These are phyloP conservation scores for Zaprionus lachaisei DNA, from an alignment of 1,140 invertebrate species.

Conservation along the genomic window DNA sequence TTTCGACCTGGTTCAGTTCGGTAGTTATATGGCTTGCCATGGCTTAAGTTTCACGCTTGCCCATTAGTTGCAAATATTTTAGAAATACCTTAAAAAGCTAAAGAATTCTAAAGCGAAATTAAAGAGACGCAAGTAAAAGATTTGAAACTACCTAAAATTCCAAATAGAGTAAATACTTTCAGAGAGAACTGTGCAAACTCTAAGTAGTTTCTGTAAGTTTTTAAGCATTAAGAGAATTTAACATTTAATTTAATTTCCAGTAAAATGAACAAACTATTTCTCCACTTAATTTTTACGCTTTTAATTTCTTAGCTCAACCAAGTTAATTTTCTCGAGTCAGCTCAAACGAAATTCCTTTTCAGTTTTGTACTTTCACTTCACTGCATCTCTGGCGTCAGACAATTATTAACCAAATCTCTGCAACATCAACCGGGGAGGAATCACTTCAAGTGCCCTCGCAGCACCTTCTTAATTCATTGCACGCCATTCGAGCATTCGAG, in stretches of 20 bases:
- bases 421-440: constrained; percentile 8
- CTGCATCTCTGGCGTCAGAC: constrained; percentile 14
- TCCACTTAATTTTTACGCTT: neutral
- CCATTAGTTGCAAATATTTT: neutral
- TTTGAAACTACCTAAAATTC: neutral
- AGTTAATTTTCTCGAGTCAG: constrained; percentile 7
- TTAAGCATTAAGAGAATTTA: neutral
- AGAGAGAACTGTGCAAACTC: neutral
- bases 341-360: constrained; percentile 25
- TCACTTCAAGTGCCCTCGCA: constrained; percentile 31
- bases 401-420: constrained; percentile 40
- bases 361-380: constrained; percentile 16
- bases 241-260: neutral
- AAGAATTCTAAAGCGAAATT: neutral
- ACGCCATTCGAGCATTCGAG: constrained; percentile 26
- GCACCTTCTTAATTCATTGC: constrained; percentile 23
- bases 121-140: neutral
- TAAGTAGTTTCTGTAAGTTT: neutral
- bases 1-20: constrained; percentile 69
- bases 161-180: neutral
- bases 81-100: neutral
- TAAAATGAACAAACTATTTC: neutral
- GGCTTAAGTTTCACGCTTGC: constrained; percentile 30
- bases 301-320: neutral
- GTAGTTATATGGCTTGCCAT: constrained; percentile 53